A percentile compares a stretch with the other conserved stretches of the same genome.
These are phyloP conservation scores for Dascyllus trimaculatus DNA, from an alignment of 2,113 vertebrate genomes.

Conservation along the genomic window DNA sequence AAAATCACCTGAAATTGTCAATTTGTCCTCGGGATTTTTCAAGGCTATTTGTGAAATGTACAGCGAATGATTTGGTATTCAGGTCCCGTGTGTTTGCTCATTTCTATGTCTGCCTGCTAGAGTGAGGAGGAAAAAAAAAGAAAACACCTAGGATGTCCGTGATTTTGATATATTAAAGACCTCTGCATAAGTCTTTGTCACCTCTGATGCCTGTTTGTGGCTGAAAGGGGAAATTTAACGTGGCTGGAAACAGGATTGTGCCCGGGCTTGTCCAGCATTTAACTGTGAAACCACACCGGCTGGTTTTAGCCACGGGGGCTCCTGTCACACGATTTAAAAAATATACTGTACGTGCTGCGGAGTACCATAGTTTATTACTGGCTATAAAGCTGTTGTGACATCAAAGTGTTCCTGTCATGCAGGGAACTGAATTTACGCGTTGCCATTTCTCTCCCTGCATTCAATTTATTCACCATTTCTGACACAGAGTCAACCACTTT, in stretches of 20 bases:
- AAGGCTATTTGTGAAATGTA: slow-evolving; percentile 39
- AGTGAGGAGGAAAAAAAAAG: not conserved
- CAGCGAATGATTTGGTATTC: slow-evolving; percentile 46
- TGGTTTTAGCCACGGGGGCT: no score
- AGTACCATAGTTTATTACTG: not conserved
- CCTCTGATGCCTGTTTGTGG: slow-evolving; percentile 21
- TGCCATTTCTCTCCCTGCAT: no score
- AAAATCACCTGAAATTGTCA: slow-evolving; percentile 40
- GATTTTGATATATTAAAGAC: slow-evolving; percentile 61
- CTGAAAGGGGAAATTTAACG: slow-evolving; percentile 41
- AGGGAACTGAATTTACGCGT: not conserved
- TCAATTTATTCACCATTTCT: no score
- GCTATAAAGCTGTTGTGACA: not conserved
- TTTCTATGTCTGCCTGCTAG: slow-evolving; percentile 23
- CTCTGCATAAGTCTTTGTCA: slow-evolving; percentile 41
- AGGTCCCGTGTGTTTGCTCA: not conserved
- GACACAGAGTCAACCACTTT: not conserved
- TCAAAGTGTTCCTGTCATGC: not conserved
- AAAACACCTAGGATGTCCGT: slow-evolving; percentile 10
- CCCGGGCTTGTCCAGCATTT: slow-evolving; percentile 12
- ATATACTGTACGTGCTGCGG: not conserved
- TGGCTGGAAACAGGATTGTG: slow-evolving; percentile 13
- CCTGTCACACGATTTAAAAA: no score
- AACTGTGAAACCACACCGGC: not conserved
- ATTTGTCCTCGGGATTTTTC: slow-evolving; percentile 33